Conservation (phyloP, 2,797 vertebrate species). For the Sebastes cheni region DNA sequence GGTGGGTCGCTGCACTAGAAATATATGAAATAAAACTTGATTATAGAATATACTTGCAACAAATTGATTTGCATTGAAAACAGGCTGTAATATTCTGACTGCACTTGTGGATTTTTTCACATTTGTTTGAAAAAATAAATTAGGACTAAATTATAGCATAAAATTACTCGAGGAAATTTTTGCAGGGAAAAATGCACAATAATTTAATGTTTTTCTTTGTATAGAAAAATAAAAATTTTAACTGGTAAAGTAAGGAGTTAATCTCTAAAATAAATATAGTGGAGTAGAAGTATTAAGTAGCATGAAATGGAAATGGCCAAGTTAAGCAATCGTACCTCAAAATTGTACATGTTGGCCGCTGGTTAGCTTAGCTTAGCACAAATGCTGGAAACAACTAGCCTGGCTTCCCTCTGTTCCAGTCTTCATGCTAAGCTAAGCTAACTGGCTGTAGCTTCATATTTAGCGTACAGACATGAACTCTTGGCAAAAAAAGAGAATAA, state of each 20-base stretch:
- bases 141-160: neutral
- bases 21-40: neutral
- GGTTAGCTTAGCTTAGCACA: neutral
- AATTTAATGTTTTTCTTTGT: neutral
- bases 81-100: neutral
- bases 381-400: neutral
- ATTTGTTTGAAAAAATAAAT: neutral
- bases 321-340: neutral
- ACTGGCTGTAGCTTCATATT: neutral
- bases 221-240: neutral
- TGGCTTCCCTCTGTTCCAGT: neutral
- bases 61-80: neutral
- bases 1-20: neutral
- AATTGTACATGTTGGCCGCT: neutral
- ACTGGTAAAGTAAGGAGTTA: neutral
- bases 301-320: neutral
- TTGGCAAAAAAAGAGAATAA: neutral
- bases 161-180: neutral
- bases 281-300: neutral
- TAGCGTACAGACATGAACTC: neutral
- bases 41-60: neutral
- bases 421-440: neutral
- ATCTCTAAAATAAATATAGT: neutral
- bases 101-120: too few species aligned
- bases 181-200: neutral